phyloP scores from a whole-genome alignment of 2,888 invertebrate species.

The Subacronicta megacephala region DNA sequence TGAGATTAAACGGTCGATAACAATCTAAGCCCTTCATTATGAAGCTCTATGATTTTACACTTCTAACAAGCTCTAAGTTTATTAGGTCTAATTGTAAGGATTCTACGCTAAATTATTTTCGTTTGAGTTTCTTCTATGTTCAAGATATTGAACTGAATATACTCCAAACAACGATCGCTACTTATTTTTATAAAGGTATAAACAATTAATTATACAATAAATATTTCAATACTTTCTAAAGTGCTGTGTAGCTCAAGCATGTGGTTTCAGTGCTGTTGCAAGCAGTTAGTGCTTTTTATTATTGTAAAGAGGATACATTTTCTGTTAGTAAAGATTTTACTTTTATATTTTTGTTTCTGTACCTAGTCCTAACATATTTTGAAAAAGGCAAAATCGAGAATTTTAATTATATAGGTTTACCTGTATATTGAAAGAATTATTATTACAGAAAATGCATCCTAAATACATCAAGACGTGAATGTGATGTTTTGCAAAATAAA shows the following conservation, averaged over 20 bases:
- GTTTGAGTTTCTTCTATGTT: conserved; percentile 43
- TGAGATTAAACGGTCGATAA: conserved; percentile 31
- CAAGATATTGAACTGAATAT: conserved; percentile 44
- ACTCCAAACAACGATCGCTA: conserved; percentile 49
- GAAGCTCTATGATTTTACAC: conserved; percentile 51
- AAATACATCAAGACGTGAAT: conserved; percentile 49
- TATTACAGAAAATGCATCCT: conserved; percentile 65
- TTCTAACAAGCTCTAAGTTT: conserved; percentile 51
- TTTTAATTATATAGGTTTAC: background rate
- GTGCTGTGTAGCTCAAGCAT: conserved; percentile 78
- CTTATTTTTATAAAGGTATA: conserved; percentile 38
- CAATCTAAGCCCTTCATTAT: conserved; percentile 44
- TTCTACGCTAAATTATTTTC: conserved; percentile 33
- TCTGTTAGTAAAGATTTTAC: conserved; percentile 32
- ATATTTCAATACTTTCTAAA: conserved; percentile 55
- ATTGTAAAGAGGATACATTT: conserved; percentile 73
- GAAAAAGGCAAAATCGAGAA: background rate
- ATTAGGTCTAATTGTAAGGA: conserved; percentile 30
- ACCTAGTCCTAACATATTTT: background rate
- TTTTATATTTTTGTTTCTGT: background rate
- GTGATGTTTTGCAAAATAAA: conserved; percentile 70
- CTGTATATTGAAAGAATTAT: background rate
- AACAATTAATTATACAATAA: conserved; percentile 35
- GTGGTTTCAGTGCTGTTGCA: conserved; percentile 79
- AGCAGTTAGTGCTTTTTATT: conserved; percentile 83